Evolutionary conservation across 1,140 invertebrate genomes (phyloP), one percentile per base, ranked within the genome.

Genomic region (Pachyrhynchus sulphureomaculatus): DNA sequence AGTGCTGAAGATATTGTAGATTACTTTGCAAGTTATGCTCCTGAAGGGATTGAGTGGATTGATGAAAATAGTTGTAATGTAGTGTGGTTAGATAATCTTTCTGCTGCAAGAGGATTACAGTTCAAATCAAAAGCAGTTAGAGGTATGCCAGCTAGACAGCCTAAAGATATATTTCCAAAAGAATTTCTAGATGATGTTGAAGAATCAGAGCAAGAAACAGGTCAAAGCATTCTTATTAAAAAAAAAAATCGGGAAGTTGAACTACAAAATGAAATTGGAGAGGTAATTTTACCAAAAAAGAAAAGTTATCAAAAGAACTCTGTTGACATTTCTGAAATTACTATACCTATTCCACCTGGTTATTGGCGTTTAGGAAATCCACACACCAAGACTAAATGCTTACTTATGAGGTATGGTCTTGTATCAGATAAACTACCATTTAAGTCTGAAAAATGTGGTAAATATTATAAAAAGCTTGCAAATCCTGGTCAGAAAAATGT

Each of bases 21-120:
- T 64, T 92, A 92, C 76, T 89, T 92, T 69, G 79, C 83, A 72
- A 83, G 87, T 63, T 90, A 87, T 78, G 82, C 82, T 52, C 89
- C 90, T 32, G 77, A 83, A 4, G 82, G 83, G 1, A 81, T 93
- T 34, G 90, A 93, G 77, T 92, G 89, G 89, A 85, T 92, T 53
- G 88, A 89, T 81, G 85, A 91, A 74, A 76, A 80, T 51, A 88
- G 88, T 57, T 92, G 90, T 88, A 93, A 92, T 79, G 80, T 91
- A 26, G 82, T 91, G 4, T 93, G 88, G 85, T 70, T 84, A 18
- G 88, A 92, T 70, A 81, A 84, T 58, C 73, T 86, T 54, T 84
- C 84, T 21, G 84, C 88, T 65, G 88, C 88, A 2, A 81, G 86
- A 72, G 90, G 89, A 36, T 74, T 92, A 55, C 74, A 85, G 56